Evolutionary conservation across 1,140 invertebrate genomes (phyloP).

Genomic region (Chironomus striatipennis): DNA sequence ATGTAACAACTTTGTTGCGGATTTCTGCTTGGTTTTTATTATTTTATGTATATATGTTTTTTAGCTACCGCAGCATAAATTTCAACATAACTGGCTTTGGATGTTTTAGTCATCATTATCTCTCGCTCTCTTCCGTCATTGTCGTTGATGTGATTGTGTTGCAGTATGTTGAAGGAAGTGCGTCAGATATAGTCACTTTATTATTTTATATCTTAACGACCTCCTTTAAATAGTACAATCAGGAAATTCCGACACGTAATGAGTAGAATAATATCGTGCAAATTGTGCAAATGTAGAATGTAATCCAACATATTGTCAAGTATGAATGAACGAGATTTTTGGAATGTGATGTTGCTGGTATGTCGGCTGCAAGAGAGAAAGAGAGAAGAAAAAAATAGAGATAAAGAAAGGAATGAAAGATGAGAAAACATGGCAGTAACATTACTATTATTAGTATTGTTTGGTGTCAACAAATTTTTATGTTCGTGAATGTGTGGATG

Average conservation of each 20-base stretch:
- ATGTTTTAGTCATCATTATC: slow-evolving; percentile 6
- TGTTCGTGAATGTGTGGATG: too few species aligned
- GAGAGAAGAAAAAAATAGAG: too few species aligned
- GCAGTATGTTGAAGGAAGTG: neutral
- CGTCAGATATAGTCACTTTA: too few species aligned
- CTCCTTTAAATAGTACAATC: slow-evolving; percentile 21
- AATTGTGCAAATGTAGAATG: slow-evolving; percentile 6
- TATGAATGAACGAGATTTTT: slow-evolving; percentile 4
- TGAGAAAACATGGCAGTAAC: too few species aligned
- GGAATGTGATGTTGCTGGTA: neutral
- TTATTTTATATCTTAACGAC: slow-evolving; percentile 6
- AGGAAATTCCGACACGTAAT: slow-evolving; percentile 20
- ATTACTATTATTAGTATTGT: too few species aligned
- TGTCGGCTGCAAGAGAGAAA: neutral
- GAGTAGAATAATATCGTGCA: slow-evolving; percentile 18
- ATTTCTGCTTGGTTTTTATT: neutral
- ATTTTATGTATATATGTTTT: neutral
- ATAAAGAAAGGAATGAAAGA: too few species aligned
- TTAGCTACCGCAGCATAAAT: neutral
- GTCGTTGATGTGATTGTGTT: neutral
- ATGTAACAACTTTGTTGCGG: neutral
- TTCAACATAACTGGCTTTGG: neutral
- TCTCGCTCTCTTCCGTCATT: neutral
- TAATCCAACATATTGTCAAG: slow-evolving; percentile 15
- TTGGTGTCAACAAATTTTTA: too few species aligned